Evolutionary conservation across 1,140 invertebrate species (phyloP), one percentile per base, ranked within the genome.

Genomic region (Drosophila sulfurigaster): DNA sequence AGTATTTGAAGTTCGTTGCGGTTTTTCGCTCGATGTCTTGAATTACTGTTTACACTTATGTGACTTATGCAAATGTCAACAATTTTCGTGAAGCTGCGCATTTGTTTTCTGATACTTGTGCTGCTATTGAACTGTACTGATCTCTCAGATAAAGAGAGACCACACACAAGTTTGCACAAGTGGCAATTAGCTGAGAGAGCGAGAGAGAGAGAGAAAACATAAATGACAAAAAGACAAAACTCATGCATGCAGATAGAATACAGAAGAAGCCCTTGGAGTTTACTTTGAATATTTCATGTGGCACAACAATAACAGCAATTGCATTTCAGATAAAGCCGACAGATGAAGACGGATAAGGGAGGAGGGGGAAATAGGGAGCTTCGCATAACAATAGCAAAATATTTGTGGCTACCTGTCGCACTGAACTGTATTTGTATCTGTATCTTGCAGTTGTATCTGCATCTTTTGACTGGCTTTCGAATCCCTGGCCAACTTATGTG

Each of bases 211-310:
- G 66, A 46, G 60, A 81, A 81, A 81, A 76, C 51, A 72, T 76
- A 63, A 68, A 20, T 7, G 28, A 28, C 10, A 57, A 28, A 30
- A 25, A 35, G 41, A 13, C 41, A 43, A 25, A 25, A 5, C 60
- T 46, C 15, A 67, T 78, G 48, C 64, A 73, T 82, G 72, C 62
- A 86, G 67, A 70, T 67, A 67, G 38, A 48, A 49, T 66, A 52
- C 13, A 60, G 49, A 30, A 57, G 57, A 30, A 66, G 52, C 51
- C 63, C 68, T 83, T 79, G 70, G 70, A 81, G 67, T 65, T 68
- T 38, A 63, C 67, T 80, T 68, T 89, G 75, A 89, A 89, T 89
- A 89, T 89, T 89, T 89, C 35, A 89, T 88, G 70, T 70, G 64
- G 75, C 67, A 46, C 16, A 58, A 75, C 45, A 75, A 69, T 46